A percentile compares a stretch with the other conserved stretches of the same genome.
phyloP scores from a whole-genome alignment of 2,888 invertebrate species.

The Cataglyphis rosenhaueri region DNA sequence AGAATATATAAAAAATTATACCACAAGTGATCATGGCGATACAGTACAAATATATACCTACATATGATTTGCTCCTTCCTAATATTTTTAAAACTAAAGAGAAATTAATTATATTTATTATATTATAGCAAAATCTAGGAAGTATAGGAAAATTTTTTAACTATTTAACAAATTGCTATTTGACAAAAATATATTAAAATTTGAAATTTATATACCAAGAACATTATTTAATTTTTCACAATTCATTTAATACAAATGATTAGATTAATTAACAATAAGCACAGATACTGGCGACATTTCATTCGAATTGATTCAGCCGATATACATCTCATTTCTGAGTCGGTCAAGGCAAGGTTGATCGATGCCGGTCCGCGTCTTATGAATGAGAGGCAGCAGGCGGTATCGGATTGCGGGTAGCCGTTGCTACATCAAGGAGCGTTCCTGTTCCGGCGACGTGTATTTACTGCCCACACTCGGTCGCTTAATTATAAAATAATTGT shows the following conservation, averaged over 20 bases:
- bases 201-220: neutral
- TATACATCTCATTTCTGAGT: conserved; percentile 7
- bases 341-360: conserved; percentile 76
- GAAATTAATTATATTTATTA: neutral
- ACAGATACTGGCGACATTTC: neutral
- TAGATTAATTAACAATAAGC: neutral
- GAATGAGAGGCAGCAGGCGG: conserved; percentile 79
- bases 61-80: neutral
- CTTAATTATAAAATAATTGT: conserved; percentile 84
- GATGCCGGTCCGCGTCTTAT: conserved; percentile 81
- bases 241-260: neutral
- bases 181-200: conserved; percentile 55
- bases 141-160: neutral
- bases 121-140: neutral
- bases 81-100: neutral
- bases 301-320: neutral
- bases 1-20: neutral
- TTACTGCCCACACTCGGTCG: conserved; percentile 74
- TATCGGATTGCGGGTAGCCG: conserved; percentile 78
- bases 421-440: conserved; percentile 48
- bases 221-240: conserved; percentile 9
- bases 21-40: neutral
- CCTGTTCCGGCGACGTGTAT: conserved; percentile 63
- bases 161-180: neutral
- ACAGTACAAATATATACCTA: neutral